phyloP scores from a whole-genome alignment of 2,888 invertebrate genomes.

The Phengaris alcon region DNA sequence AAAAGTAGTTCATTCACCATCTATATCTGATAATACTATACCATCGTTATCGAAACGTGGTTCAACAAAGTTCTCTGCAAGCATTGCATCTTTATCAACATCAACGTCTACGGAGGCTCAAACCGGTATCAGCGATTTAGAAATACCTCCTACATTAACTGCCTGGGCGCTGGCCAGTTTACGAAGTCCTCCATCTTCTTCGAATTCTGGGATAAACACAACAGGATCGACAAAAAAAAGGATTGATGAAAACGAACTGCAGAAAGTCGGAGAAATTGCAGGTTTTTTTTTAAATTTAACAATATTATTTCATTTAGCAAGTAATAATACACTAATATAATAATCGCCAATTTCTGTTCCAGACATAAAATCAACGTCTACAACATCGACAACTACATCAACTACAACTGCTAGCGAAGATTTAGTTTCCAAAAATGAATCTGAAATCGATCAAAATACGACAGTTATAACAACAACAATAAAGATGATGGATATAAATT shows the following conservation, averaged over 20 bases:
- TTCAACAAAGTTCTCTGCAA: constrained; percentile 59
- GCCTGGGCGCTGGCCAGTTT: constrained; percentile 76
- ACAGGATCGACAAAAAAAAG: constrained; percentile 52
- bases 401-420: constrained; percentile 54
- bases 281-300: constrained; percentile 49
- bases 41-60: constrained; percentile 73
- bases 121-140: constrained; percentile 55
- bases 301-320: neutral
- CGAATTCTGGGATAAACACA: constrained; percentile 48
- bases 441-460: constrained; percentile 58
- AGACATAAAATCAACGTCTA: constrained; percentile 58
- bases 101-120: constrained; percentile 51
- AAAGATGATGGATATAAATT: constrained; percentile 40
- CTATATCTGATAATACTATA: constrained; percentile 70
- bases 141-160: constrained; percentile 72
- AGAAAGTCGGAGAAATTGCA: constrained; percentile 64
- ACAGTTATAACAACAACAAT: constrained; percentile 46
- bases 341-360: constrained; percentile 44
- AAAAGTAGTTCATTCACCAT: constrained; percentile 64
- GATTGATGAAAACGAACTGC: constrained; percentile 67
- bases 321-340: neutral
- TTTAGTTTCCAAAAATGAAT: constrained; percentile 54
- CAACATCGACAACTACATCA: constrained; percentile 46
- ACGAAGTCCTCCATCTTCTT: constrained; percentile 59
- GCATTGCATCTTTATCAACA: constrained; percentile 45